Percentiles rank a stretch among this genome's conserved stretches.
Conservation (phyloP, 2,888 invertebrate genomes). For the Drosophila macrospina region DNA sequence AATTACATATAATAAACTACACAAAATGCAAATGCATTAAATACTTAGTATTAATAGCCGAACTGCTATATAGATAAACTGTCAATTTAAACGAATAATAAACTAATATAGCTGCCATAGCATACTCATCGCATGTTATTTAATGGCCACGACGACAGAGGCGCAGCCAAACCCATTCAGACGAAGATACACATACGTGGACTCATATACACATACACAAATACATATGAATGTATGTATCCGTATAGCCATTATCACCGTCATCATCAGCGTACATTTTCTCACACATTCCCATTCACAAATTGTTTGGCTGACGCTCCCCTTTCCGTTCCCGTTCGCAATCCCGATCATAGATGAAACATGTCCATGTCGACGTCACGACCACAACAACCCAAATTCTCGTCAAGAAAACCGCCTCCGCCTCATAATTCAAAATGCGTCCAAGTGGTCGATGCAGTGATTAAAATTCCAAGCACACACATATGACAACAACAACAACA, state of each 20-base stretch:
- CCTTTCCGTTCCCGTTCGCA: conserved; percentile 23
- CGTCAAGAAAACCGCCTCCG: conserved; percentile 57
- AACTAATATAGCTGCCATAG: conserved; percentile 67
- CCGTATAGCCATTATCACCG: conserved; percentile 45
- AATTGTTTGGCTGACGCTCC: conserved; percentile 46
- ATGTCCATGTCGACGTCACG: conserved; percentile 56
- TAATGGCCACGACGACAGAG: conserved; percentile 50
- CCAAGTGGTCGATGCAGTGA: conserved; percentile 68
- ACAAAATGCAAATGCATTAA: conserved; percentile 57
- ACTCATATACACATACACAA: not conserved
- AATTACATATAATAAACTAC: conserved; percentile 32
- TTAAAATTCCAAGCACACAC: conserved; percentile 76
- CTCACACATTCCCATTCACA: conserved; percentile 76
- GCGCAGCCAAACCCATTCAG: conserved; percentile 39
- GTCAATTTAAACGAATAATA: conserved; percentile 62
- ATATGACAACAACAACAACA: conserved; percentile 46
- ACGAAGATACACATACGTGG: not conserved
- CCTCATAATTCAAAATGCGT: conserved; percentile 75
- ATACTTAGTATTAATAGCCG: conserved; percentile 48
- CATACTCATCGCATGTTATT: conserved; percentile 51
- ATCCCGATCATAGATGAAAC: conserved; percentile 5
- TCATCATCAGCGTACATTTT: conserved; percentile 63
- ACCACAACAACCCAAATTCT: conserved; percentile 55
- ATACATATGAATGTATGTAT: conserved; percentile 11
- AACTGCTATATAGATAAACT: conserved; percentile 56